Base-by-base conservation (phyloP, 2,888 invertebrate genomes). In the Noctua fimbriata region DNA sequence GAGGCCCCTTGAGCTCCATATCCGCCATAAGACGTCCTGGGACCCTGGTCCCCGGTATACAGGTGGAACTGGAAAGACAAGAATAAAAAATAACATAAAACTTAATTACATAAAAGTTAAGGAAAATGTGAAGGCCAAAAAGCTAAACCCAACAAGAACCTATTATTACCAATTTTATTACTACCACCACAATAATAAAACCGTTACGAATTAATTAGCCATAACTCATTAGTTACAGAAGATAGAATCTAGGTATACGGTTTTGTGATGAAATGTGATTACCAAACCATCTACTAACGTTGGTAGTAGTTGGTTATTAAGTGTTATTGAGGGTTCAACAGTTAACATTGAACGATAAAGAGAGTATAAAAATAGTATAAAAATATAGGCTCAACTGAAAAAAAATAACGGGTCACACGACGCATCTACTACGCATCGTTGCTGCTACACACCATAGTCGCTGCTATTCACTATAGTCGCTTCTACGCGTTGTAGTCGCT, bases 21-120 rank as follows among this genome's bases (percentile, higher is more conserved):
- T n/a, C 69, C 24, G 18, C 73, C n/a, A 36, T 55, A 78, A 16
- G 69, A 24, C 21, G 73, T 76, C n/a, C 80, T 77, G 24, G 58
- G n/a, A 73, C 1, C 83, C 72, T 69, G 79, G 65, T 55, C 82
- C 85, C 5, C 79, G 55, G 41, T 88, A 88, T 0, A 55, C 24
- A 14, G 65, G 65, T 0, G 84, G 79, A 44, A 58, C 89, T 89
- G 79, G 52, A 88, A 85, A 24, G 0, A 65, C 21, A 49, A 69
- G 28, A 76, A 79, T 41, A 66, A n/a, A 41, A 66, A 52, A 73
- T 58, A 58, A 66, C 0, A 18, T 24, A 10, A 47, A 36, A 36
- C 36, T 36, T 36, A 36, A 36, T 36, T 36, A 36, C 36, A 0
- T 36, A 36, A 36, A 36, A 10, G 0, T 16, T 28, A 24, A 14